Conservation (phyloP, 2,113 vertebrate species). For the Boleophthalmus pectinirostris region DNA sequence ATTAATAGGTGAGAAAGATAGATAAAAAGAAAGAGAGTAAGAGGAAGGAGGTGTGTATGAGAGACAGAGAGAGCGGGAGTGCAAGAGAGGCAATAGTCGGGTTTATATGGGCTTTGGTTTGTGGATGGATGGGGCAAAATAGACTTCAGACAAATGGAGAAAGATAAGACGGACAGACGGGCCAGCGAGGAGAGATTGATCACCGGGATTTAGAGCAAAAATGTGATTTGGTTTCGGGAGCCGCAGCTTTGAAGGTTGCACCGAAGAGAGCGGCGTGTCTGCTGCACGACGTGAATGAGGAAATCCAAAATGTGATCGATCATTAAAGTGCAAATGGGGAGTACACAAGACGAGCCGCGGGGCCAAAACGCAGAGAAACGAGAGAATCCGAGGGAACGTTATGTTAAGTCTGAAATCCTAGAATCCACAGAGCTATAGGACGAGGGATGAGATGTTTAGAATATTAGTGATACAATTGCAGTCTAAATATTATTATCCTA, state of each 20-base stretch:
- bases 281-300: conserved; percentile 14
- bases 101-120: conserved; percentile 46
- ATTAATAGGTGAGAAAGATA: too few species aligned
- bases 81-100: conserved; percentile 35
- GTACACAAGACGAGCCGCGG: not conserved
- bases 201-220: conserved; percentile 55
- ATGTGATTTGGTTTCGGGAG: conserved; percentile 40
- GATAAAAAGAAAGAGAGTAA: conserved; percentile 12
- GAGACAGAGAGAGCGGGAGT: not conserved
- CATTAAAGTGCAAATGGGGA: conserved; percentile 1
- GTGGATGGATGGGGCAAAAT: conserved; percentile 62
- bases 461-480: not conserved
- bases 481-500: not conserved
- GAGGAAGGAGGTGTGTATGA: conserved; percentile 26
- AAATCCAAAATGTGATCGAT: conserved; percentile 1
- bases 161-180: conserved; percentile 61
- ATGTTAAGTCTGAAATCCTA: not conserved
- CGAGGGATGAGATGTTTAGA: not conserved
- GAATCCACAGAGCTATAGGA: not conserved
- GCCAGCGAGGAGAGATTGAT: conserved; percentile 58
- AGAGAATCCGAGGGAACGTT: not conserved
- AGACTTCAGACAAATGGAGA: conserved; percentile 59
- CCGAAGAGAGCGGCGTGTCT: conserved; percentile 27
- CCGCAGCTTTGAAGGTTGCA: conserved; percentile 32
- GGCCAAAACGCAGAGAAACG: not conserved